Percentiles rank a stretch among this genome's conserved stretches.
phyloP scores from a whole-genome alignment of 2,888 invertebrate species.

The Ganaspis brasiliensis region DNA sequence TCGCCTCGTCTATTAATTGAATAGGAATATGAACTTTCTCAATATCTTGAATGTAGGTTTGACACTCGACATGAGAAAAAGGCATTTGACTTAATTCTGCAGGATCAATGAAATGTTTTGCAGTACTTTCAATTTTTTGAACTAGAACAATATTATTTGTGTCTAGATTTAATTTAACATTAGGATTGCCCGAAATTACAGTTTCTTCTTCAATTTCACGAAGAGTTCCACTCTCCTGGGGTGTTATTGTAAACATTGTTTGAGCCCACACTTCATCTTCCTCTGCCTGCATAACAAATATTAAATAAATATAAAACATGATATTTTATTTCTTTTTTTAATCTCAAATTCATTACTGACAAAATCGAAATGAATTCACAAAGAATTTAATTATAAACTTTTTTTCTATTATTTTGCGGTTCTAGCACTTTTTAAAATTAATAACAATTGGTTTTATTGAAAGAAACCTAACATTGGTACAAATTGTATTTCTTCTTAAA shows the following conservation, averaged over 20 bases:
- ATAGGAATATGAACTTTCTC: conserved; percentile 63
- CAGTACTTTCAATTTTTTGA: conserved; percentile 52
- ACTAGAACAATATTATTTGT: conserved; percentile 59
- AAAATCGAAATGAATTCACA: too few species aligned
- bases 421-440: too few species aligned
- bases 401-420: too few species aligned
- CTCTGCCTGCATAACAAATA: neutral
- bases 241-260: conserved; percentile 68
- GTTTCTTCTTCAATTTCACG: conserved; percentile 61
- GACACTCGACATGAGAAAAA: conserved; percentile 59
- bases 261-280: conserved; percentile 65
- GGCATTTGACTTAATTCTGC: conserved; percentile 51
- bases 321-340: too few species aligned
- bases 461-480: too few species aligned
- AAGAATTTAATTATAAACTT: too few species aligned
- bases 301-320: too few species aligned
- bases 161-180: conserved; percentile 54
- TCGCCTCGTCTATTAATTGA: conserved; percentile 60
- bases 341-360: too few species aligned
- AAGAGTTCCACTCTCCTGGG: conserved; percentile 65
- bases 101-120: conserved; percentile 59
- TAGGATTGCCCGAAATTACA: conserved; percentile 59
- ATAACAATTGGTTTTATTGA: too few species aligned
- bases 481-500: too few species aligned
- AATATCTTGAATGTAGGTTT: conserved; percentile 68